Evolutionary conservation across 2,888 invertebrate genomes (phyloP).

Genomic region (Carcina quercana): DNA sequence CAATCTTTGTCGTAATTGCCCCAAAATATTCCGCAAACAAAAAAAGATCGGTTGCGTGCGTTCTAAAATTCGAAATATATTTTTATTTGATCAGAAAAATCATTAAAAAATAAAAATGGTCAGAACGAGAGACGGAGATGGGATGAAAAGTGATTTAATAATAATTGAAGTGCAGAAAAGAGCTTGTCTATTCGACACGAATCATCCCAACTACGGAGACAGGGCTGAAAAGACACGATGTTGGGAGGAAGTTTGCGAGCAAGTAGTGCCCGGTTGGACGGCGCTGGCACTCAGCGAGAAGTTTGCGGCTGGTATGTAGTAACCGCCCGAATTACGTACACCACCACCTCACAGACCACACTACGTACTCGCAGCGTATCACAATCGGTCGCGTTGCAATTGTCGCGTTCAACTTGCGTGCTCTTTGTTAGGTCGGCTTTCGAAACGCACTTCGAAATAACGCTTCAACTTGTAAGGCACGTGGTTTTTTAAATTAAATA

Average conservation of each 20-base stretch:
- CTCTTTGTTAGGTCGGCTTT: slow-evolving; percentile 61
- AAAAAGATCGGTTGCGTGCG: slow-evolving; percentile 7
- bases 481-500: slow-evolving; percentile 26
- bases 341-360: slow-evolving; percentile 33
- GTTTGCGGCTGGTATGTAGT: slow-evolving; percentile 60
- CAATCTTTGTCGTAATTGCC: slow-evolving; percentile 24
- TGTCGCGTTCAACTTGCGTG: slow-evolving; percentile 57
- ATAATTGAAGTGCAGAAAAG: slow-evolving; percentile 58
- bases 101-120: slow-evolving; percentile 39
- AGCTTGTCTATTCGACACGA: slow-evolving; percentile 58
- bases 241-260: slow-evolving; percentile 65
- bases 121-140: slow-evolving; percentile 53
- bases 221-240: slow-evolving; percentile 58
- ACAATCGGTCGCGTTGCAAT: slow-evolving; percentile 41
- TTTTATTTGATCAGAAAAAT: slow-evolving; percentile 3
- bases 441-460: slow-evolving; percentile 55
- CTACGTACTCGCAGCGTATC: slow-evolving; percentile 3
- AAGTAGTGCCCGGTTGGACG: slow-evolving; percentile 59
- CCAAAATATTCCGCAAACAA: slow-evolving; percentile 20
- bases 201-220: slow-evolving; percentile 58
- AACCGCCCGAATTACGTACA: slow-evolving; percentile 14
- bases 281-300: slow-evolving; percentile 51
- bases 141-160: slow-evolving; percentile 56
- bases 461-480: slow-evolving; percentile 32
- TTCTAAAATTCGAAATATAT: slow-evolving; percentile 8